Base-by-base conservation (phyloP, 2,888 invertebrate species). In the Melieria omissa region DNA sequence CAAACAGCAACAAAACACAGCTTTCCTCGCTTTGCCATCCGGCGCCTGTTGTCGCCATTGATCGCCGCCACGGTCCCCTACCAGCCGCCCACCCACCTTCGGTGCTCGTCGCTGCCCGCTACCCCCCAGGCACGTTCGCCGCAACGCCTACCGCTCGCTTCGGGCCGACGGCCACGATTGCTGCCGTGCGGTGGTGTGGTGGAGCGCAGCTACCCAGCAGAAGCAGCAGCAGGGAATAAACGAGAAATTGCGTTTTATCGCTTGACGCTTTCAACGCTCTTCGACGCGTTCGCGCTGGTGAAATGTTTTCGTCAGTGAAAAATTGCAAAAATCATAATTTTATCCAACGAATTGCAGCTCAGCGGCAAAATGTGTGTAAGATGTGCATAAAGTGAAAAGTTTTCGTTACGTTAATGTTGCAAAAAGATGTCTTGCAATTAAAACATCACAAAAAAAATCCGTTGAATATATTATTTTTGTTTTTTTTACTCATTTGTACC, bases 191-290 rank as follows among this genome's bases (percentile, higher is more conserved):
- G 29, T 29, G 29, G 29, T 29, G 29, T 29, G 29, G 29, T 29
- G 29, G 0, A 29, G 2, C 29, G 29, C 29, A 29, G 29, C 29
- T 29, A 29, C 29, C 29, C 65, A 55, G 61, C 55, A 29, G 46
- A 65, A 65, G 29, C 65, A 55, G 45, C 55, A 65, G 57, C 54
- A 65, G 65, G 54, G 54, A 69, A 69, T 52, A 69, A 69, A 69
- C 68, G 68, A 69, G 61, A 69, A 69, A 69, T 69, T 69, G 68
- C 68, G 68, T 69, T 69, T 52, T 69, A 69, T 69, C 68, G 68
- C 68, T 61, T 62, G 5, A 14, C 52, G 52, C 52, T 12, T 14
- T 52, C 29, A 29, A 29, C 29, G 29, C 29, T 29, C 1, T 29
- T 29, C 29, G 29, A 29, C 29, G 29, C 29, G 29, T 29, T 29